Evolutionary conservation across 2,797 vertebrate species (phyloP).

Genomic region (Rhynchonycteris naso): DNA sequence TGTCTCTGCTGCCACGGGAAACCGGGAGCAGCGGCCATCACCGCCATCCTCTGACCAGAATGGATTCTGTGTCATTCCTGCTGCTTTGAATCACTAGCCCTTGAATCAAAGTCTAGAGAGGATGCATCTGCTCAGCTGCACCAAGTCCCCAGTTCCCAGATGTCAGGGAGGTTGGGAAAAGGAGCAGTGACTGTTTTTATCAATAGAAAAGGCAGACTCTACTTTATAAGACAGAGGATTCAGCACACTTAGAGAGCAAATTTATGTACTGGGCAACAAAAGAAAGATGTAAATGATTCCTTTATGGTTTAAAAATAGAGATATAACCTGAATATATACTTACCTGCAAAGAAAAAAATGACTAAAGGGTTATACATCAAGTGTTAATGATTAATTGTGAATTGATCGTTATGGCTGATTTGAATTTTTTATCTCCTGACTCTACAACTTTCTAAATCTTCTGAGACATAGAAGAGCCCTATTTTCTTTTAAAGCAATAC

Average conservation of each 20-base stretch:
- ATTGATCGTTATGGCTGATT: background rate
- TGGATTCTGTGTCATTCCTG: constrained; percentile 65
- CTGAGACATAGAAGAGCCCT: background rate
- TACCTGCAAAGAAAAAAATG: constrained; percentile 14
- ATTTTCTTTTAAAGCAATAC: background rate
- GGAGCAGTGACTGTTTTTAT: background rate
- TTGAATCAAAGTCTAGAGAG: constrained; percentile 66
- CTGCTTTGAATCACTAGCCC: constrained; percentile 67
- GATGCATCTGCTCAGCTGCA: constrained; percentile 62
- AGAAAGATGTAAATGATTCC: background rate
- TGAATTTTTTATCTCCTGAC: constrained; percentile 48
- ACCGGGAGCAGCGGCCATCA: constrained; percentile 77
- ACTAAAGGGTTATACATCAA: background rate
- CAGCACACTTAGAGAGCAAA: background rate
- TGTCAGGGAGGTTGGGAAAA: background rate
- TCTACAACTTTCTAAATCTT: constrained; percentile 47
- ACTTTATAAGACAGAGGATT: background rate
- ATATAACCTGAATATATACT: background rate
- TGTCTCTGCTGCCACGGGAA: constrained; percentile 64
- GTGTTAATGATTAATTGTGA: background rate
- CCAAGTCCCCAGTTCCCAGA: background rate
- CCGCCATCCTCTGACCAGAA: constrained; percentile 43
- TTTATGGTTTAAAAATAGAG: constrained; percentile 35
- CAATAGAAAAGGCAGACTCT: background rate
- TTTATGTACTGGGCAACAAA: background rate